Evolutionary conservation across 2,888 invertebrate genomes (phyloP), one percentile per base, ranked within the genome.

Genomic region (Drosophila mayaguana): DNA sequence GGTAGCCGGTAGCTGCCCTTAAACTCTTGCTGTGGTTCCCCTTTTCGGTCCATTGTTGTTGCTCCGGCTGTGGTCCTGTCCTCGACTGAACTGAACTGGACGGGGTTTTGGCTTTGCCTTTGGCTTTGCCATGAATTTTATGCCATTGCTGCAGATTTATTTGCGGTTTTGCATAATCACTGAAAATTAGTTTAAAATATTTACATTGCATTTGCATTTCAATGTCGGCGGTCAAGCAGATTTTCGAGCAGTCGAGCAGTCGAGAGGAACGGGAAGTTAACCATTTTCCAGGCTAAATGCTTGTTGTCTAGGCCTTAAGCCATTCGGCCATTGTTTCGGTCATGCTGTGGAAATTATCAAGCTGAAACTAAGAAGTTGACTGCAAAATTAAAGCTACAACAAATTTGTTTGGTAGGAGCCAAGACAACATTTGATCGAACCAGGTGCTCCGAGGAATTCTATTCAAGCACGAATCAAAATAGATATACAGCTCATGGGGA

Each of bases 101-200:
- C 38, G 40, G 67, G 64, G 36, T 63, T 70, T 36, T 43, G 40
- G 80, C 50, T 50, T 46, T 46, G 34, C 80, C 46, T 16, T 11
- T 72, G 71, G 63, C 64, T 67, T 64, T 42, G 66, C 60, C 61
- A 66, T 77, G 78, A 65, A 81, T 81, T 81, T 72, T 55, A 59
- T 84, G 86, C 76, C 83, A 78, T 71, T 84, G 75, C 83, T 85
- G 83, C 83, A 86, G 90, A 90, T 90, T 88, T 88, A 90, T 86
- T 86, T 90, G 90, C 76, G 85, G 90, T 76, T 88, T 88, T 89
- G 89, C 84, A 84, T 84, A 84, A 89, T 84, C 88, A 89, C 89
- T 85, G 83, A 70, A 89, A 84, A 84, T 89, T 84, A 88, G 84
- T 88, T 81, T 84, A 82, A 84, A 84, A 84, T 89, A 84, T 84